Conservation (phyloP, 2,797 vertebrate genomes). For the Scyliorhinus canicula region DNA sequence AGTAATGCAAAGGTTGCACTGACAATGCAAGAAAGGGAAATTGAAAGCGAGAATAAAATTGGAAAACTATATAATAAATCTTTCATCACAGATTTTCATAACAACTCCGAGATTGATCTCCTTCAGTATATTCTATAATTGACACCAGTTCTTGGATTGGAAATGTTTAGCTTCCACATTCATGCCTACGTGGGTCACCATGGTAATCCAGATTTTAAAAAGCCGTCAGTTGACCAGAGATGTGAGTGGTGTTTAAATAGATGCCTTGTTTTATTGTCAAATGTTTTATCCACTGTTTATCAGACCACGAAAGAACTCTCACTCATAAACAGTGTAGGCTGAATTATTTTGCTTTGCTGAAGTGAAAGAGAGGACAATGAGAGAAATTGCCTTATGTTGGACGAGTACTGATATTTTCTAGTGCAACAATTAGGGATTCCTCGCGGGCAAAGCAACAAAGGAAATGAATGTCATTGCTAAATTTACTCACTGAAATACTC, state of each 20-base stretch:
- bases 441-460: neutral
- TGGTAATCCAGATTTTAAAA: conserved; percentile 2
- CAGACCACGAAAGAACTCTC: neutral
- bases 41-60: conserved; percentile 13
- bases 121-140: neutral
- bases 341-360: neutral
- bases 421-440: neutral
- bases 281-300: neutral
- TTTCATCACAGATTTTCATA: neutral
- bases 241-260: conserved; percentile 27
- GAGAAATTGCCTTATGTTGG: neutral
- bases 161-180: neutral
- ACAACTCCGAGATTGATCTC: neutral
- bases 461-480: neutral
- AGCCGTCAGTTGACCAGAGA: neutral
- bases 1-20: neutral
- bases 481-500: neutral
- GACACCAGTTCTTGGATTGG: neutral
- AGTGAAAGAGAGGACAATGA: neutral
- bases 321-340: neutral
- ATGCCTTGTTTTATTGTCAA: neutral
- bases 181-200: conserved; percentile 16
- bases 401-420: neutral
- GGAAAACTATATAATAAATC: neutral
- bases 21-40: neutral